Evolutionary conservation across 2,113 vertebrate genomes (phyloP), one percentile per base, ranked within the genome.

Genomic region (Isichthys henryi): DNA sequence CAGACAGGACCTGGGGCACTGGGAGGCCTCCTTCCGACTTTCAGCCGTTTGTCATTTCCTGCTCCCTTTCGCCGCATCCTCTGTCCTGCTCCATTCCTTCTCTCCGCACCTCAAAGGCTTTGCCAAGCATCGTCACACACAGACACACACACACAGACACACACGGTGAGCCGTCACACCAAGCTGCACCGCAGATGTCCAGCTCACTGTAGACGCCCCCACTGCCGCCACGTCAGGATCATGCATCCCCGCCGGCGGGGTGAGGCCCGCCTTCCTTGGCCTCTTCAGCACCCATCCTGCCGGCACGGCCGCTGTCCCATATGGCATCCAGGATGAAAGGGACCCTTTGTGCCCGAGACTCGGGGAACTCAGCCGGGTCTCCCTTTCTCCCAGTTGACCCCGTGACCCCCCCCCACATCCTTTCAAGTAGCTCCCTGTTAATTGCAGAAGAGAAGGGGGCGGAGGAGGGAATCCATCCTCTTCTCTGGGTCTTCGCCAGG

Each of bases 401-500:
- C 58, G 58, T 87, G 82, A 90, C 89, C 82, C 84, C 31, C 48
- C 53, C 31, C 48, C 31, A 31, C 49, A 48, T 89, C 88, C 92
- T 93, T 93, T 93, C 90, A 92, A 93, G 92, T 92, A 87, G 91
- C 88, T 90, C 92, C 90, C 92, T 91, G 89, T 88, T 91, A 93
- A 93, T 93, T 92, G 91, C 77, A 88, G 84, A 91, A 91, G 90
- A 92, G 85, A 48, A 52, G 52, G 84, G 86, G 62, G 80, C 5
- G 48, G 35, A 88, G 70, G 62, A 77, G 70, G 70, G 70, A 88
- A 48, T 45, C 62, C 15, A 11, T 77, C 70, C 66, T 70, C 70
- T 48, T 46, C 45, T 46, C 43, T 13, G 39, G 45, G 11, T 62
- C 21, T 58, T n/a, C 2, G 58, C 87, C n/a, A 27, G 87, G 56